A percentile compares a stretch with the other conserved stretches of the same genome.
phyloP scores from a whole-genome alignment of 2,797 vertebrate species.

The Vespertilio murinus region DNA sequence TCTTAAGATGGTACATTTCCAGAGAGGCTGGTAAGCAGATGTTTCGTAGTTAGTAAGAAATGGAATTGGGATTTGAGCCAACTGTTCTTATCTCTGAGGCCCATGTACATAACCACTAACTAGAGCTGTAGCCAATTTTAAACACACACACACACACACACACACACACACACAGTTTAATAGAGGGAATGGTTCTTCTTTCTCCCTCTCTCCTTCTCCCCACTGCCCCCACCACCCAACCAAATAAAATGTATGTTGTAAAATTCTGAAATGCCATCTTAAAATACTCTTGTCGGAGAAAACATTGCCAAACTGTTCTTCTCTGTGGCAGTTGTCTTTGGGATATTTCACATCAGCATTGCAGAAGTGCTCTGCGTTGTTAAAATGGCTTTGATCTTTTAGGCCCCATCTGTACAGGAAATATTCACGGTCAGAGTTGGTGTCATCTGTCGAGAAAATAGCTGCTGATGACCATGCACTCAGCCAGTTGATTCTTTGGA shows the following conservation, averaged over 20 bases:
- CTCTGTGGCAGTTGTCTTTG: neutral
- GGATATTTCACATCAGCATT: neutral
- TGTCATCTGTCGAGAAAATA: neutral
- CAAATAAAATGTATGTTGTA: neutral
- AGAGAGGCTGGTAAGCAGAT: conserved; percentile 34
- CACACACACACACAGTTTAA: neutral
- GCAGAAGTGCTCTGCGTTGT: neutral
- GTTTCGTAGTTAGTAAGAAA: neutral
- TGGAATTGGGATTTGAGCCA: neutral
- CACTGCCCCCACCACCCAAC: neutral
- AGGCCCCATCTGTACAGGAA: conserved; percentile 24
- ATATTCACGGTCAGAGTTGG: neutral
- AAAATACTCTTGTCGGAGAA: neutral
- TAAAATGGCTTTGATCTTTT: neutral
- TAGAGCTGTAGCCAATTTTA: neutral
- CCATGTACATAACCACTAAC: conserved; percentile 6
- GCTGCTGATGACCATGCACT: neutral
- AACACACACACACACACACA: too few relatives aligned
- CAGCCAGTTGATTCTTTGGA: neutral
- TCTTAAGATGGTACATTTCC: neutral
- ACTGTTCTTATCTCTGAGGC: neutral
- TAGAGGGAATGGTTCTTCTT: neutral
- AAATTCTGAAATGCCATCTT: neutral
- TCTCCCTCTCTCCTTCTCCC: neutral
- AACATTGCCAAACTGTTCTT: neutral